Conservation (phyloP, 2,888 invertebrate genomes). For the Caenorhabditis sp. region DNA sequence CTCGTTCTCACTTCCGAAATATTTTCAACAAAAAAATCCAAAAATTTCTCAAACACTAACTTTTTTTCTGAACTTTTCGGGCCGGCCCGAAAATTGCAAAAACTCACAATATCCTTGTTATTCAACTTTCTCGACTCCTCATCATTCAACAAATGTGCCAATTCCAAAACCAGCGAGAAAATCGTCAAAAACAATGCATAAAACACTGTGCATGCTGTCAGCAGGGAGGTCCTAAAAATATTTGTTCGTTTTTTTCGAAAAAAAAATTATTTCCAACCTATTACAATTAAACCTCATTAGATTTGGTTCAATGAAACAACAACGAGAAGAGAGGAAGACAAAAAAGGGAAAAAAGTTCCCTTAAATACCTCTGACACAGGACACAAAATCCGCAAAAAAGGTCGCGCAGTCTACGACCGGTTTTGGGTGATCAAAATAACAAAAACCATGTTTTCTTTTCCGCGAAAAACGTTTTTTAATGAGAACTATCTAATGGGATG, state of each 20-base stretch:
- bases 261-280: background rate
- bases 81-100: too few relatives aligned
- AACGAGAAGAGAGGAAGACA: too few relatives aligned
- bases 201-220: conserved; percentile 60
- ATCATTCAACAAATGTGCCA: conserved; percentile 62
- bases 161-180: conserved; percentile 64
- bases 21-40: too few relatives aligned
- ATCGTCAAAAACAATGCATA: conserved; percentile 59
- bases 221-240: conserved; percentile 54
- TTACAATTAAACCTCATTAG: background rate
- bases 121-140: conserved; percentile 54
- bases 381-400: background rate
- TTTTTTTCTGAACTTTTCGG: too few relatives aligned
- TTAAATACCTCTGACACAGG: background rate
- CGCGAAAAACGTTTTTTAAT: background rate
- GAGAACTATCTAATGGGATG: background rate
- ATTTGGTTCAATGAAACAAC: background rate
- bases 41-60: too few relatives aligned
- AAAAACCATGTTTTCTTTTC: background rate
- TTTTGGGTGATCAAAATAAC: background rate
- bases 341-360: background rate
- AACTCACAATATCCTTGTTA: conserved; percentile 61
- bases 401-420: background rate
- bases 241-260: background rate
- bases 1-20: too few relatives aligned